Evolutionary conservation across 2,797 vertebrate species (phyloP).

Genomic region (Lepilemur septentrionalis): DNA sequence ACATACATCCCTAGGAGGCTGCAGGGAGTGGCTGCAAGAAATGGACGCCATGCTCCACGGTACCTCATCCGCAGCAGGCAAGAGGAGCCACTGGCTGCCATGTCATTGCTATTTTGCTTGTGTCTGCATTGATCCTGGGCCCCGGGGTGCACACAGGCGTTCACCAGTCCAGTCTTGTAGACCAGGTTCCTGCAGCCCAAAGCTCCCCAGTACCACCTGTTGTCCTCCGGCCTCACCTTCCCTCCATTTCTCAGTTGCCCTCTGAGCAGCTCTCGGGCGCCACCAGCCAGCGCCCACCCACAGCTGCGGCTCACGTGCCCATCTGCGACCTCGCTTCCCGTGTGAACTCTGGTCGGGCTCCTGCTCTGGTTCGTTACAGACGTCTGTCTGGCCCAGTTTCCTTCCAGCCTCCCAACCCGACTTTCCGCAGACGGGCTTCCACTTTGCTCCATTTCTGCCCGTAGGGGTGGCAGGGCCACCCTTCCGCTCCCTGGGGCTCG

Average conservation of each 20-base stretch:
- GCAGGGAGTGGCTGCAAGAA: not conserved
- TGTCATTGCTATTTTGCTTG: too few species aligned
- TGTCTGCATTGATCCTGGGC: not conserved
- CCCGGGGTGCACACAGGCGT: rapidly evolving
- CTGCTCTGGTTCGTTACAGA: not conserved
- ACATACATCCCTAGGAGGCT: not conserved
- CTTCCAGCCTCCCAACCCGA: not conserved
- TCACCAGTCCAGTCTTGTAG: not conserved
- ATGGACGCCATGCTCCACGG: not conserved
- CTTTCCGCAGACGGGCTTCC: not conserved
- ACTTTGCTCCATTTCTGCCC: not conserved
- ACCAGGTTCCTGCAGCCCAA: not conserved
- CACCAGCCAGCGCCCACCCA: not conserved
- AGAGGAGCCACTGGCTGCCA: rapidly evolving
- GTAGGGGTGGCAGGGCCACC: not conserved
- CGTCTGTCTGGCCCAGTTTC: not conserved
- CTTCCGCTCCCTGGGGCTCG: not conserved
- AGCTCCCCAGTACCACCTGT: not conserved
- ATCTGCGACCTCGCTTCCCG: not conserved
- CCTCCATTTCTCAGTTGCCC: not conserved
- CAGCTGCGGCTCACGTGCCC: not conserved
- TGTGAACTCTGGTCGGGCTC: not conserved
- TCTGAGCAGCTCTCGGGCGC: not conserved
- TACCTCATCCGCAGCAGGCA: rapidly evolving
- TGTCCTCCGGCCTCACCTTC: not conserved